Evolutionary conservation across 1,140 invertebrate species (phyloP).

Genomic region (Tetraneura akinire): DNA sequence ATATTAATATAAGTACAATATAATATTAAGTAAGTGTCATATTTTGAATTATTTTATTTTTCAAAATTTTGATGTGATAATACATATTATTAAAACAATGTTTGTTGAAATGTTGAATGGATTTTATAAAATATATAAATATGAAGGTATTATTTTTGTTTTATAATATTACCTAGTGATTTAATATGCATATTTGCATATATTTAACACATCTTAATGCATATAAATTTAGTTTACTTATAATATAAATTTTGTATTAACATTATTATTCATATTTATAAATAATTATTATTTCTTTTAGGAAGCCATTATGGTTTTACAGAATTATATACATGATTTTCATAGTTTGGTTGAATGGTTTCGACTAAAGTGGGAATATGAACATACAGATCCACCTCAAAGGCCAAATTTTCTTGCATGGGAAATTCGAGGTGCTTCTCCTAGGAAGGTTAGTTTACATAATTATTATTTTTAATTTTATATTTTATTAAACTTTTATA

Average conservation of each 20-base stretch:
- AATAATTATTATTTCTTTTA: conserved; percentile 59
- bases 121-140: too few species aligned
- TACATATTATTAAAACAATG: too few species aligned
- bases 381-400: conserved; percentile 80
- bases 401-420: conserved; percentile 86
- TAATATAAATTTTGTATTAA: not conserved
- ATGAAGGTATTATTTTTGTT: too few species aligned
- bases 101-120: too few species aligned
- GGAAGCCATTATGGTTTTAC: conserved; percentile 90
- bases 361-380: conserved; percentile 89
- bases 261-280: not conserved
- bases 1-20: too few species aligned
- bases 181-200: too few species aligned
- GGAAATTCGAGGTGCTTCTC: conserved; percentile 92
- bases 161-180: too few species aligned
- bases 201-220: too few species aligned
- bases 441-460: conserved; percentile 61
- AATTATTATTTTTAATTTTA: not conserved
- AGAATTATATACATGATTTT: conserved; percentile 92
- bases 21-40: too few species aligned
- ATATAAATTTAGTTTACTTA: too few species aligned
- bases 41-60: too few species aligned
- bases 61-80: too few species aligned
- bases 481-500: not conserved
- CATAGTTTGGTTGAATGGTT: conserved; percentile 90